Conservation (phyloP, 1,140 invertebrate species). For the Scaptomyza montana region DNA sequence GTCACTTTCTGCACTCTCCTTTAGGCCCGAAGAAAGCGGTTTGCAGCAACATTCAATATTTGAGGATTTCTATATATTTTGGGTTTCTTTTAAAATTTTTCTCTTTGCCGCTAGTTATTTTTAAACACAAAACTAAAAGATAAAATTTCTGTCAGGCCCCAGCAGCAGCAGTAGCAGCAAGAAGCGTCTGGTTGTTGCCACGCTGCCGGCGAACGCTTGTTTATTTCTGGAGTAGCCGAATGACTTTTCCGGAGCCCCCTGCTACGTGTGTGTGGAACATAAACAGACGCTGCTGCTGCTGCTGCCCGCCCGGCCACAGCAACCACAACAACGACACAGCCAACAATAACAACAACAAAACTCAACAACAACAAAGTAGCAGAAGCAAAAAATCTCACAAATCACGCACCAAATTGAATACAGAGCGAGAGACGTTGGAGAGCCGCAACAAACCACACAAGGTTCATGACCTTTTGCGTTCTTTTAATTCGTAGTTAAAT, state of each 20-base stretch:
- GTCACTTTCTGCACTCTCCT: neutral
- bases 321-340: slow-evolving; percentile 18
- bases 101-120: slow-evolving; percentile 58
- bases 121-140: slow-evolving; percentile 58
- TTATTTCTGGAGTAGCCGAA: slow-evolving; percentile 80
- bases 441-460: slow-evolving; percentile 40
- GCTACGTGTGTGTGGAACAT: slow-evolving; percentile 71
- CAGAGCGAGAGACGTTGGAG: neutral
- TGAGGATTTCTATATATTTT: slow-evolving; percentile 23
- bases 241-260: slow-evolving; percentile 72
- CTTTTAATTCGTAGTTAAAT: slow-evolving; percentile 25
- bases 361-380: slow-evolving; percentile 1
- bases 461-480: slow-evolving; percentile 67
- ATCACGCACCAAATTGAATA: slow-evolving; percentile 28
- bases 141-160: slow-evolving; percentile 49
- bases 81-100: slow-evolving; percentile 9
- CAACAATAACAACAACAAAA: slow-evolving; percentile 12
- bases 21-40: slow-evolving; percentile 21
- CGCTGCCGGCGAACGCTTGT: slow-evolving; percentile 49
- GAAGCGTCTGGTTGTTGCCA: slow-evolving; percentile 43
- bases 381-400: slow-evolving; percentile 34
- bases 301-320: slow-evolving; percentile 6
- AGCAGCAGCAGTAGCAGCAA: slow-evolving; percentile 11
- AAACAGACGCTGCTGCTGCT: slow-evolving; percentile 48
- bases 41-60: slow-evolving; percentile 19